These are phyloP conservation scores for Spinibarbus caldwelli DNA, from an alignment of 2,797 vertebrate genomes.

Conservation along the genomic window DNA sequence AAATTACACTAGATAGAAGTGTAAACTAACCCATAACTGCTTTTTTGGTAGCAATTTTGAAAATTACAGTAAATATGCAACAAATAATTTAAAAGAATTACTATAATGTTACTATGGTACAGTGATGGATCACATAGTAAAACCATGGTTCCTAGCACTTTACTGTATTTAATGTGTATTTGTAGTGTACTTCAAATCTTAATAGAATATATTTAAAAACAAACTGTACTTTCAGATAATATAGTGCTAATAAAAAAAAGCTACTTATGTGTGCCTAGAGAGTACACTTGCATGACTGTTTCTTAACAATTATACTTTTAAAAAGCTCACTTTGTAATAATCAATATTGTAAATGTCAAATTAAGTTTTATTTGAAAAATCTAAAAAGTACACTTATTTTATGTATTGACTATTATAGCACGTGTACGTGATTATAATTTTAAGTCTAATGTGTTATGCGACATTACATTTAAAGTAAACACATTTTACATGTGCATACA, in stretches of 20 bases:
- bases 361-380: too few relatives aligned
- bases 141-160: too few relatives aligned
- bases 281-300: neutral
- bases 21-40: neutral
- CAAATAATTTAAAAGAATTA: neutral
- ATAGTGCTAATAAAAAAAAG: neutral
- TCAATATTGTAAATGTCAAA: too few relatives aligned
- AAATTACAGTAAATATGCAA: neutral
- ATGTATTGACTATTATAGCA: too few relatives aligned
- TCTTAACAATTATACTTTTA: neutral
- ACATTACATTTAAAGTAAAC: too few relatives aligned
- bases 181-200: neutral
- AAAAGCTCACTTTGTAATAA: neutral
- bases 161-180: neutral
- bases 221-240: neutral
- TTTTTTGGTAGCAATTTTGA: neutral
- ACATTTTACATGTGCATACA: neutral
- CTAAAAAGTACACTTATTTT: neutral
- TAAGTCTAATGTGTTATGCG: too few relatives aligned
- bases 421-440: too few relatives aligned
- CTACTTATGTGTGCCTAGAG: neutral
- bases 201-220: neutral
- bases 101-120: neutral
- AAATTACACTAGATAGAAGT: neutral
- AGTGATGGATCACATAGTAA: neutral